Evolutionary conservation across 2,888 invertebrate genomes (phyloP).

Genomic region (Papilio gigon): DNA sequence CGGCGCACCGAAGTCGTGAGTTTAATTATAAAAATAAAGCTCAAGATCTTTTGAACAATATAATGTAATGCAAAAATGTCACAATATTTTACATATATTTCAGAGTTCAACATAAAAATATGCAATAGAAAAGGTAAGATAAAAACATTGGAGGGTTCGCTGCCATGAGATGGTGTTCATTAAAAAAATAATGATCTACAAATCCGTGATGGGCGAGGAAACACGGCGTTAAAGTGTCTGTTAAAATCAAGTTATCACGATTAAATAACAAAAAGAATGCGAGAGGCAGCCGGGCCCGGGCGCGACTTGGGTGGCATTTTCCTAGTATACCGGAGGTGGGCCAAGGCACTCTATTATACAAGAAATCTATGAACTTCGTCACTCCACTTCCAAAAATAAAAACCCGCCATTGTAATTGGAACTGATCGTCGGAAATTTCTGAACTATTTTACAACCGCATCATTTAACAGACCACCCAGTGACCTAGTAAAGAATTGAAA

Average conservation of each 20-base stretch:
- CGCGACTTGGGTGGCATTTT: conserved; percentile 77
- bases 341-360: conserved; percentile 54
- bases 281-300: conserved; percentile 43
- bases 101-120: not conserved
- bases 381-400: conserved; percentile 59
- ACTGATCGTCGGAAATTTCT: conserved; percentile 45
- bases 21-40: too few species aligned
- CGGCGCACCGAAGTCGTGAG: too few species aligned
- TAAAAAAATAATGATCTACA: conserved; percentile 29
- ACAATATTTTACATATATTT: not conserved
- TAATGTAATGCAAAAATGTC: not conserved
- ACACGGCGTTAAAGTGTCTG: conserved; percentile 23
- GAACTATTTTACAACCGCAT: conserved; percentile 42
- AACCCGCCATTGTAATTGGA: conserved; percentile 51
- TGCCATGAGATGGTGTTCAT: not conserved
- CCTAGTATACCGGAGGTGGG: conserved; percentile 71
- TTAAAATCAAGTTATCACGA: conserved; percentile 41
- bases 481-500: conserved; percentile 1
- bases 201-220: conserved; percentile 21
- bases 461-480: conserved; percentile 32
- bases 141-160: not conserved
- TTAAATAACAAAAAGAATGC: conserved; percentile 40
- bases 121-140: not conserved
- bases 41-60: too few species aligned
- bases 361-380: conserved; percentile 60